phyloP scores from a whole-genome alignment of 2,797 vertebrate genomes.

The Falco novaeseelandiae region DNA sequence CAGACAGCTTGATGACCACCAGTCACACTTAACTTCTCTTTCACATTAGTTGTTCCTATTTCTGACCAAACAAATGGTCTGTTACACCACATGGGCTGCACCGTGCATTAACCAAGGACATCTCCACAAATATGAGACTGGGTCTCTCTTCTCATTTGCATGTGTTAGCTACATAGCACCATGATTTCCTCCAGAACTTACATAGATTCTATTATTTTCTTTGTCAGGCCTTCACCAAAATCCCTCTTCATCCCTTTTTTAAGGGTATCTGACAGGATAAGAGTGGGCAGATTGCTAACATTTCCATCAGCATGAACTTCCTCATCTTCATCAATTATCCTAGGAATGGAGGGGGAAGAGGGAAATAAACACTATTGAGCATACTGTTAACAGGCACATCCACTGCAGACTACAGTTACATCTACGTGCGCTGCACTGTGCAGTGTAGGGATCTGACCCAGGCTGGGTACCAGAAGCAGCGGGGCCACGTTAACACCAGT shows the following conservation, averaged over 20 bases:
- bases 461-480: constrained; percentile 55
- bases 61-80: not conserved
- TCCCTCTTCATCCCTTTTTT: constrained; percentile 81
- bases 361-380: constrained; percentile 63
- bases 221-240: constrained; percentile 80
- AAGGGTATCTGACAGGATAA: constrained; percentile 82
- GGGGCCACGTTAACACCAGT: not conserved
- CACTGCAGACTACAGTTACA: constrained; percentile 3
- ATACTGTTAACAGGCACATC: constrained; percentile 39
- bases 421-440: not conserved
- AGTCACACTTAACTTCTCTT: not conserved
- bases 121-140: constrained; percentile 9
- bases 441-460: not conserved
- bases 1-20: not conserved
- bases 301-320: constrained; percentile 75
- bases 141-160: constrained; percentile 18
- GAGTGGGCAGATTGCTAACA: constrained; percentile 76
- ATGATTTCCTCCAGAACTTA: constrained; percentile 70
- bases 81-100: not conserved
- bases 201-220: constrained; percentile 85
- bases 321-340: constrained; percentile 80
- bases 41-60: not conserved
- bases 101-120: constrained; percentile 14
- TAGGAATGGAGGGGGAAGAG: constrained; percentile 70
- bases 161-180: constrained; percentile 30